Percentiles rank a stretch among this genome's conserved stretches.
These are phyloP conservation scores for Carettochelys insculpta DNA, from an alignment of 2,113 vertebrate species.

Conservation along the genomic window DNA sequence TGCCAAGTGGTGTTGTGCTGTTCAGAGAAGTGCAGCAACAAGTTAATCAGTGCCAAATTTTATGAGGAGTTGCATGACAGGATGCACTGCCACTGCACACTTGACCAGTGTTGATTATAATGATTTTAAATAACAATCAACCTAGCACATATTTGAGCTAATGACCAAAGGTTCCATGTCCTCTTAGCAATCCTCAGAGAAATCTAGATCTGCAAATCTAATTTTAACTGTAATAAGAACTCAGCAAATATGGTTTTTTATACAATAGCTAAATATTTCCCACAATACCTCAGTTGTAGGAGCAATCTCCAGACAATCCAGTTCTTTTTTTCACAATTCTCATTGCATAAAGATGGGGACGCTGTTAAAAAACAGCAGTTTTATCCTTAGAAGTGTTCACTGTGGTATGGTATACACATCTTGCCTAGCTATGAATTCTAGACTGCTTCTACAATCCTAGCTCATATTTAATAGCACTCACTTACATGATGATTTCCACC, in stretches of 20 bases:
- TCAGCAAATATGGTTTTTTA: slow-evolving; percentile 39
- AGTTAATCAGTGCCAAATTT: not conserved
- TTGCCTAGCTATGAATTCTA: not conserved
- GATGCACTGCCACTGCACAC: no score
- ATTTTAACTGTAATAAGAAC: slow-evolving; percentile 6
- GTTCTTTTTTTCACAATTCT: not conserved
- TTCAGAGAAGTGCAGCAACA: not conserved
- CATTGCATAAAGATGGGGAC: not conserved
- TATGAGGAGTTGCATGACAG: not conserved
- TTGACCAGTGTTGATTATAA: not conserved
- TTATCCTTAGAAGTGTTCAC: not conserved
- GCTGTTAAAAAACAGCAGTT: not conserved
- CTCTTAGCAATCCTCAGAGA: not conserved
- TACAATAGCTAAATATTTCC: not conserved
- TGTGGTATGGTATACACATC: not conserved
- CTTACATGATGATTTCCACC: not conserved
- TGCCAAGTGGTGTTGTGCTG: not conserved
- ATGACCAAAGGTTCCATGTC: not conserved
- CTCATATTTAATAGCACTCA: not conserved
- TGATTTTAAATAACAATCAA: fast-evolving
- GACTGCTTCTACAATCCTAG: not conserved
- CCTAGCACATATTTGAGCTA: not conserved
- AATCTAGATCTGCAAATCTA: slow-evolving; percentile 12
- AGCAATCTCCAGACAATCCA: not conserved
- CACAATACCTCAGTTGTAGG: not conserved